Percentiles rank a stretch among this genome's conserved stretches.
Evolutionary conservation across 2,888 invertebrate genomes (phyloP).

Genomic region (Pecten maximus): DNA sequence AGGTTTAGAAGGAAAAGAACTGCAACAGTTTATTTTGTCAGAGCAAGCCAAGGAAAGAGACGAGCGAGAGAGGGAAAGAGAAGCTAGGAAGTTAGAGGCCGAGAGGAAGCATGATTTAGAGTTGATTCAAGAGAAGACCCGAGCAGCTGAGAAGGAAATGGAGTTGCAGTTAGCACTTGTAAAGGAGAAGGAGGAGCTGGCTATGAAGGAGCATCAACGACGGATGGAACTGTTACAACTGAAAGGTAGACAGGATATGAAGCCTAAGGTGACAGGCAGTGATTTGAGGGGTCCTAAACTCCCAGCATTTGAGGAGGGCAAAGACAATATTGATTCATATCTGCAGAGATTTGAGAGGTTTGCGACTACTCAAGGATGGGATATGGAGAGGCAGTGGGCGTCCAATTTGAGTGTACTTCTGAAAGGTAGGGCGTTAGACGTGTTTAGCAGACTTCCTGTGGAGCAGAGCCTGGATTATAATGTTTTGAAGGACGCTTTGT

Average conservation of each 20-base stretch:
- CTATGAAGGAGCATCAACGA: slow-evolving; percentile 31
- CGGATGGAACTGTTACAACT: neutral
- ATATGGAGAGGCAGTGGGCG: slow-evolving; percentile 39
- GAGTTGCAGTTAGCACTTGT: neutral
- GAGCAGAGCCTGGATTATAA: slow-evolving; percentile 49
- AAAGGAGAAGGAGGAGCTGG: slow-evolving; percentile 33
- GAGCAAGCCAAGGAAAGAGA: slow-evolving; percentile 25
- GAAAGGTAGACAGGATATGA: neutral
- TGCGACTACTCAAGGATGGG: slow-evolving; percentile 39
- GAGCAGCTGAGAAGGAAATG: neutral
- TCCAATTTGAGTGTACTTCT: slow-evolving; percentile 47
- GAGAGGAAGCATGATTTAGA: neutral
- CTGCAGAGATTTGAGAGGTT: slow-evolving; percentile 44
- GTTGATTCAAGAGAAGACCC: neutral
- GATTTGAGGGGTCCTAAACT: slow-evolving; percentile 36
- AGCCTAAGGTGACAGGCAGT: neutral
- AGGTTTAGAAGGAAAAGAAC: slow-evolving; percentile 36
- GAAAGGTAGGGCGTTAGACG: slow-evolving; percentile 52
- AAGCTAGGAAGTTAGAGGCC: neutral
- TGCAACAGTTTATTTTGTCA: slow-evolving; percentile 35
- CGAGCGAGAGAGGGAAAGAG: neutral
- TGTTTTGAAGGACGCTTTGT: slow-evolving; percentile 42
- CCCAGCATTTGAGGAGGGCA: slow-evolving; percentile 42
- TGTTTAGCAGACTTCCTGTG: slow-evolving; percentile 44
- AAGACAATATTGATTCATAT: slow-evolving; percentile 48